These are phyloP conservation scores for Clarias pachynema DNA, from an alignment of 2,797 vertebrate species.

Conservation along the genomic window DNA sequence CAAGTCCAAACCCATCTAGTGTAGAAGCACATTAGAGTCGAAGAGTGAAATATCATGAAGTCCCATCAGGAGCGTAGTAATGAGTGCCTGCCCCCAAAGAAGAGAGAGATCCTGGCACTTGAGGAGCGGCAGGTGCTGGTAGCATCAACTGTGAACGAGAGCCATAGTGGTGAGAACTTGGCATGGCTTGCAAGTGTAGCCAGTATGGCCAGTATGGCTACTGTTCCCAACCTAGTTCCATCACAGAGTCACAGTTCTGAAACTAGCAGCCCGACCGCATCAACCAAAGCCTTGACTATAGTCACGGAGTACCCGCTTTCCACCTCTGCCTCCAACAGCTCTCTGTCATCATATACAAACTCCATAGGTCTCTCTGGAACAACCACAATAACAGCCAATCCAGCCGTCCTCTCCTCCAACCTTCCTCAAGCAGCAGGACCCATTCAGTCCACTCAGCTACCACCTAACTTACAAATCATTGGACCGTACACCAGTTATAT, in stretches of 20 bases:
- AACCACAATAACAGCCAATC: slow-evolving; percentile 74
- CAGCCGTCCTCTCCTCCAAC: slow-evolving; percentile 84
- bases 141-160: slow-evolving; percentile 74
- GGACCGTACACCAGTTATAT: slow-evolving; percentile 94
- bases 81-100: slow-evolving; percentile 98
- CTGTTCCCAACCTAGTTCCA: slow-evolving; percentile 55
- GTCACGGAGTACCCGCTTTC: slow-evolving; percentile 75
- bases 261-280: slow-evolving; percentile 63
- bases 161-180: slow-evolving; percentile 88
- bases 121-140: slow-evolving; percentile 86
- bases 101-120: slow-evolving; percentile 92
- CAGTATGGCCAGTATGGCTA: slow-evolving; percentile 77
- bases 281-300: slow-evolving; percentile 79
- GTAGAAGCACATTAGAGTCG: slow-evolving; percentile 37
- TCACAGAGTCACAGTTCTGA: slow-evolving; percentile 61
- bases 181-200: slow-evolving; percentile 89
- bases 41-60: slow-evolving; percentile 81
- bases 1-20: slow-evolving; percentile 37
- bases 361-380: slow-evolving; percentile 78
- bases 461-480: slow-evolving; percentile 94
- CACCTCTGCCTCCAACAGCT: slow-evolving; percentile 57
- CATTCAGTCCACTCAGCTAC: slow-evolving; percentile 91
- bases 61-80: slow-evolving; percentile 98
- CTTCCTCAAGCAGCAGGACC: slow-evolving; percentile 83
- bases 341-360: slow-evolving; percentile 68